Percentiles rank a stretch among this genome's conserved stretches.
Evolutionary conservation across 2,888 invertebrate species (phyloP).

Genomic region (Nephrotoma appendiculata): DNA sequence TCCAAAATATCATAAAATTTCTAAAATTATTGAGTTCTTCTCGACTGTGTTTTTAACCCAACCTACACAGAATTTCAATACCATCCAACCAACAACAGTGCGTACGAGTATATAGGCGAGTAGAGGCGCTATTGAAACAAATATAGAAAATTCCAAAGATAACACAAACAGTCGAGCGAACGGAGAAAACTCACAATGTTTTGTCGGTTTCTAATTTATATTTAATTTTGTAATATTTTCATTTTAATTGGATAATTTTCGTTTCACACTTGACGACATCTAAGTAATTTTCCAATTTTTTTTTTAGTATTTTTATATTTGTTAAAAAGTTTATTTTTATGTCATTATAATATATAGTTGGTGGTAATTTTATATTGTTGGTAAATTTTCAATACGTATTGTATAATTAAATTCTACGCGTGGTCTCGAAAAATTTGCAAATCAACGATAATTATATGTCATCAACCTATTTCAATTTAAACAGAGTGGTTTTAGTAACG

Average conservation of each 20-base stretch:
- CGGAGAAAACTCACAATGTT: not conserved
- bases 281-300: not conserved
- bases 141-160: not conserved
- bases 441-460: too few relatives aligned
- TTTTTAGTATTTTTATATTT: not conserved
- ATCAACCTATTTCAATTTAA: too few relatives aligned
- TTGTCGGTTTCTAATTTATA: not conserved
- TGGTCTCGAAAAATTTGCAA: not conserved
- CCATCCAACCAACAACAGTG: not conserved
- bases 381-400: not conserved
- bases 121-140: not conserved
- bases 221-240: not conserved
- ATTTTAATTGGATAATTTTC: not conserved
- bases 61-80: not conserved
- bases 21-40: not conserved
- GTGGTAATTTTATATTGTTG: not conserved
- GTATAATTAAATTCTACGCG: not conserved
- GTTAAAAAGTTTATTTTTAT: not conserved
- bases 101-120: too few relatives aligned
- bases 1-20: not conserved
- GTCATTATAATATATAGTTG: not conserved
- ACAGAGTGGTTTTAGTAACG: too few relatives aligned
- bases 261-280: not conserved
- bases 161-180: not conserved
- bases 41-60: not conserved